Evolutionary conservation across 2,113 vertebrate genomes (phyloP), one percentile per base, ranked within the genome.

Genomic region (Burhinus oedicnemus): DNA sequence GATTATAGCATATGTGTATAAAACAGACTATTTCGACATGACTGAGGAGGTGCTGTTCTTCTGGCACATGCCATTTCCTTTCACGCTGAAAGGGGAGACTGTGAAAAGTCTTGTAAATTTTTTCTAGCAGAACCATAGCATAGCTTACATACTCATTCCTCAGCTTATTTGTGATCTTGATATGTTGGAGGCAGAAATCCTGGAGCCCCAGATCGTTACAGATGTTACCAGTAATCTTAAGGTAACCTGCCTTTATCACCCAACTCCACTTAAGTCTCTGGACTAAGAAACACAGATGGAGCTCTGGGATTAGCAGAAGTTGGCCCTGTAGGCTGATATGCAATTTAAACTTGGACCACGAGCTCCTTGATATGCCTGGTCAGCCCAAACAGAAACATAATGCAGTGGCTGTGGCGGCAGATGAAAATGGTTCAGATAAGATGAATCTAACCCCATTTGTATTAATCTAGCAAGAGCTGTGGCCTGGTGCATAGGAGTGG

Each of bases 221-320:
- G 42, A 38, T 4, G 1, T 68, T 82, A 36, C 60, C 36, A 71
- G 12, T 27, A 75, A 62, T 74, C 38, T 75, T 47, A 45, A 83
- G 0, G 16, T 65, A 70, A 75, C 23, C 8, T 0, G 0, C 11
- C 11, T 36, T 61, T 58, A 30, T 80, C 9, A 85, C 18, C 26
- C 34, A 84, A 21, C 25, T 82, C 45, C 40, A 15, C 23, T 40
- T 14, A 36, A 36, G 6, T 40, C 23, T 87, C 27, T 9, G 5
- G 30, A 42, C 36, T 52, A 57, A 29, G 60, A 70, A 55, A 78
- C 29, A 32, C 6, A 42, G 23, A 47, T 16, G 8, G 55, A 87
- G 7, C 14, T 51, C 52, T 83, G 34, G 9, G 22, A 40, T 75
- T 34, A 58, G 16, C 32, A 74, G 17, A 71, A 76, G 11, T 8